phyloP scores from a whole-genome alignment of 1,140 invertebrate species.

The Carposina sasakii region DNA sequence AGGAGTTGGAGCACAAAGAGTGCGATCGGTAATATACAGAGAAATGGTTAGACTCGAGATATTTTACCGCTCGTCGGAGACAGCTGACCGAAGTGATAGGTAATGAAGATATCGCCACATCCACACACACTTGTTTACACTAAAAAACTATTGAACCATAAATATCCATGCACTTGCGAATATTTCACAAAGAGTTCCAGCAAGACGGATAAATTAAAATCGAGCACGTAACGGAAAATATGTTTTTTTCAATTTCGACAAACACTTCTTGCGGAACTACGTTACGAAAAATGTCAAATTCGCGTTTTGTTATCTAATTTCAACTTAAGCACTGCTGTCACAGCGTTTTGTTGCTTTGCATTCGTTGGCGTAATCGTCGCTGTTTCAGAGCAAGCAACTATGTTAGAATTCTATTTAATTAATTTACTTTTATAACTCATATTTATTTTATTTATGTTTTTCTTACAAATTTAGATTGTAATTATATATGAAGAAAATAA shows the following conservation, averaged over 20 bases:
- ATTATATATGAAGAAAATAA: too few species aligned
- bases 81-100: too few species aligned
- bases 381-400: too few species aligned
- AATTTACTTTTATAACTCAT: too few species aligned
- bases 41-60: slow-evolving; percentile 62
- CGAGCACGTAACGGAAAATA: slow-evolving; percentile 15
- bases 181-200: background rate
- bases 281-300: slow-evolving; percentile 31
- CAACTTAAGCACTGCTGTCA: too few species aligned
- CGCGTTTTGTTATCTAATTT: slow-evolving; percentile 22
- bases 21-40: slow-evolving; percentile 51
- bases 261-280: too few species aligned
- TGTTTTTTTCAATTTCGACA: background rate
- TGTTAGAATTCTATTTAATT: too few species aligned
- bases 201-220: background rate
- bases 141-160: slow-evolving; percentile 3
- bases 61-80: slow-evolving; percentile 64
- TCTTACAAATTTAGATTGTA: too few species aligned
- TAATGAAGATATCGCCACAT: too few species aligned
- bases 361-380: too few species aligned
- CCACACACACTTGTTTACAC: slow-evolving; percentile 23
- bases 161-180: background rate
- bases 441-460: too few species aligned
- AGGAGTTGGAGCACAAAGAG: slow-evolving; percentile 61
- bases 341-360: too few species aligned